phyloP scores from a whole-genome alignment of 2,888 invertebrate species.

The Agrochola circellaris region DNA sequence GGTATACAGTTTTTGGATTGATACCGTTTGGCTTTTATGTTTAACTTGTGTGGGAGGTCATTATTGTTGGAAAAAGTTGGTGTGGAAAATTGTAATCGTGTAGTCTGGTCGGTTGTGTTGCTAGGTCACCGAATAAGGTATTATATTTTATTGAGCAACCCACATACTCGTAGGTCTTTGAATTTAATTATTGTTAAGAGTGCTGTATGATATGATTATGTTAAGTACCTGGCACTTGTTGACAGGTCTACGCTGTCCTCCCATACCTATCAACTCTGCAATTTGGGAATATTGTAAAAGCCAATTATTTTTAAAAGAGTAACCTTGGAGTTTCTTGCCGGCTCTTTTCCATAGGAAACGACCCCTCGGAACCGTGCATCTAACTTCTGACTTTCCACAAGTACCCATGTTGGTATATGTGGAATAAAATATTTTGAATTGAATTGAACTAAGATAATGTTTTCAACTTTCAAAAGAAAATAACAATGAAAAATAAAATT shows the following conservation, averaged over 20 bases:
- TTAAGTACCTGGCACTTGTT: no score
- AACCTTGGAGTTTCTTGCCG: no score
- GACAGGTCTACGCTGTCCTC: no score
- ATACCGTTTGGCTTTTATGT: conserved; percentile 15
- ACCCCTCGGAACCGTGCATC: no score
- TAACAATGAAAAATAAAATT: background rate
- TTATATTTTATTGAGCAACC: conserved; percentile 3
- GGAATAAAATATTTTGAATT: no score
- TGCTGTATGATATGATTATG: background rate
- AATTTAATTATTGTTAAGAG: conserved; percentile 8
- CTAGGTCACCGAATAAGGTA: conserved; percentile 24
- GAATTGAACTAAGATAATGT: background rate
- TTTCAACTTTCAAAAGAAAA: background rate
- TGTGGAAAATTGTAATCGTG: conserved; percentile 6
- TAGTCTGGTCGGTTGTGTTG: conserved; percentile 24
- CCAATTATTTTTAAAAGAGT: no score
- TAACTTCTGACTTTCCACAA: no score
- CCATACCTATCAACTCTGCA: no score
- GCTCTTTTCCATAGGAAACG: no score
- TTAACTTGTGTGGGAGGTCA: conserved; percentile 14
- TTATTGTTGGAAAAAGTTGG: conserved; percentile 11
- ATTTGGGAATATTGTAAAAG: no score
- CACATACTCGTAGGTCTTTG: background rate
- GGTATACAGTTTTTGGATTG: background rate
- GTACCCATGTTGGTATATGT: no score